These are phyloP conservation scores for Oreochromis tanganicae DNA, from an alignment of 2,113 vertebrate genomes.

Conservation along the genomic window DNA sequence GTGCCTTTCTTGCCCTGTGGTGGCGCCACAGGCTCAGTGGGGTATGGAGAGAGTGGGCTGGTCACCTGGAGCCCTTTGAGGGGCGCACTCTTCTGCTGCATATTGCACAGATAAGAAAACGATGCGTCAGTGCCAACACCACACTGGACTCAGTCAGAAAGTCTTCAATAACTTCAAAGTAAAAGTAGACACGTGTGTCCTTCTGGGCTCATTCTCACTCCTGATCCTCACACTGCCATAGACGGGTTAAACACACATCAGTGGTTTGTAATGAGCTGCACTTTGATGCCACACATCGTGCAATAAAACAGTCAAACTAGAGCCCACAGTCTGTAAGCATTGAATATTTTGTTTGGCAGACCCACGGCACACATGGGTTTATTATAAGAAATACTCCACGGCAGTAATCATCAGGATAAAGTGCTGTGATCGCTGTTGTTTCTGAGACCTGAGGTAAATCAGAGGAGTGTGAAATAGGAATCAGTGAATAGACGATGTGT, in stretches of 20 bases:
- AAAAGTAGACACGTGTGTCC: neutral
- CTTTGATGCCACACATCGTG: neutral
- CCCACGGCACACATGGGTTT: neutral
- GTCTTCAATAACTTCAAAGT: neutral
- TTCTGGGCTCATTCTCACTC: too few relatives aligned
- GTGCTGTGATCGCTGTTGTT: neutral
- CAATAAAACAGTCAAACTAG: neutral
- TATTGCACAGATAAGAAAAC: neutral
- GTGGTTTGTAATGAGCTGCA: neutral
- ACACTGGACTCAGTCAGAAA: neutral
- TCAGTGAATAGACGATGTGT: rapidly evolving
- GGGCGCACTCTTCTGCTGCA: slow-evolving; percentile 80
- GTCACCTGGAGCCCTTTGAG: slow-evolving; percentile 89
- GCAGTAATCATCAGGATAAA: neutral
- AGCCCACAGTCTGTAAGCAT: neutral
- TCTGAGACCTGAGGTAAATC: neutral
- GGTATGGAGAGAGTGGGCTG: slow-evolving; percentile 76
- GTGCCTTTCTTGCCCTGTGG: slow-evolving; percentile 91
- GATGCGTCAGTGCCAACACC: neutral
- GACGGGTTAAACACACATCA: too few relatives aligned
- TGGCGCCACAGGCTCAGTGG: slow-evolving; percentile 79
- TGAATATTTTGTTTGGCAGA: rapidly evolving
- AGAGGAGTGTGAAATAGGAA: neutral
- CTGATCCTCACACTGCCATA: too few relatives aligned
- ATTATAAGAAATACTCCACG: neutral